Base-by-base conservation (phyloP, 2,797 vertebrate genomes). In the Gymnocypris eckloni region DNA sequence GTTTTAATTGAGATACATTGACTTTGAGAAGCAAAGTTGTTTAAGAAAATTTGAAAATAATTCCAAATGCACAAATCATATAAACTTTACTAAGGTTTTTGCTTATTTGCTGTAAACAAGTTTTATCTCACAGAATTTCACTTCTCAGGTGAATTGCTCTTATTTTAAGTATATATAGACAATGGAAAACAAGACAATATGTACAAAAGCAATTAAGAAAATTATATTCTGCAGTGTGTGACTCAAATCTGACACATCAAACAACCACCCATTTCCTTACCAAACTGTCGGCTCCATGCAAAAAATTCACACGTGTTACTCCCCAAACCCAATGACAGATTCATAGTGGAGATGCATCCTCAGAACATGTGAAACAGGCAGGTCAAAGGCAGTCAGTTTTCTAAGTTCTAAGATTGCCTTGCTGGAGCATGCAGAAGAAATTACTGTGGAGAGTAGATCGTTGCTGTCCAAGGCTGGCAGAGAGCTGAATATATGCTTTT, bases 271-370 rank as follows among this genome's bases (percentile, higher is more conserved):
- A n/a, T 15, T 82, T 82, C 28, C 39, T 78, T 37, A 70, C 13
- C 10, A 56, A 76, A 16, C 15, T 43, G 43, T 67, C 37, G 18
- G 18, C 6, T 54, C 25, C 6, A 2, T 54, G 15, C 4, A 48
- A 84, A 77, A 84, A 77, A 77, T 28, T 16, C 45, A 76, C 45
- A 43, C 45, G 12, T 11, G 28, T 67, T 52, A 28, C 78, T 72
- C 66, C 43, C 45, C 50, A 41, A 81, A 77, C 18, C 61, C 79
- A 37, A 13, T 59, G 85, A 66, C 45, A 76, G 56, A 76, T 59
- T 72, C 56, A 73, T 76, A 22, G 56, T 15, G 33, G 18, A 77
- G 80, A 82, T 45, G 85, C 75, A 77, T 69, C 61, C 41, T 71
- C 39, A 61, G 39, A 85, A 52, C 41, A 77, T 41, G 43, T 61